Base-by-base conservation (phyloP, 2,797 vertebrate genomes). In the Oreochromis mossambicus region DNA sequence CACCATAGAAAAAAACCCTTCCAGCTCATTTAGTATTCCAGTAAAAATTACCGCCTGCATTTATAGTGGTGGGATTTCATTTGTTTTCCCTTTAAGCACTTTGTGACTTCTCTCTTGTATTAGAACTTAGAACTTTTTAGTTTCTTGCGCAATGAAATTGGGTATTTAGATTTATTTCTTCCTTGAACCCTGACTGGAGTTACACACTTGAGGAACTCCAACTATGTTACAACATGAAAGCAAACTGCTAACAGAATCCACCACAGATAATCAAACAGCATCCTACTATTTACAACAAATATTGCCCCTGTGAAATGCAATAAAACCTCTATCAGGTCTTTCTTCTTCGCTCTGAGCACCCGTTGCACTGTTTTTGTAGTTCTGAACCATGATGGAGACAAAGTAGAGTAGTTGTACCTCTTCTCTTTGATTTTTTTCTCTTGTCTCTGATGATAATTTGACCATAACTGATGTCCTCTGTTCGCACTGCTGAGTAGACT, bases 31-130 rank as follows among this genome's bases (percentile, higher is more conserved):
- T 32, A 56, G 19, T n/a, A 51, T 24, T 12, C 21, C 21, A 54
- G 2, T 24, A 0, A 6, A 24, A 54, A 54, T 7, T 13, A 51
- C 50, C 1, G 1, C 4, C 6, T 26, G 21, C 0, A 0, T 26
- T 54, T 54, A 54, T 55, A 0, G 52, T 26, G 52, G 52, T 26
- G 52, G 52, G 6, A 55, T 32, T 1, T 56, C 14, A 58, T 32
- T 15, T 58, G 26, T 32, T 15, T 58, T 6, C 8, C 4, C 4
- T 58, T 32, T 32, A 32, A 3, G 26, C 14, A 32, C 26, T 29
- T 29, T 26, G 7, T 58, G 0, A 56, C 4, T 24, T 26, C 6
- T 24, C 2, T n/a, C 19, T 3, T 50, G 48, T 9, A 19, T 50
- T 41, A 41, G 38, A 41, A 41, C 10, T 12, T 41, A 12, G 10